Conservation (phyloP, 2,888 invertebrate species). For the Drosophila maculinotata region DNA sequence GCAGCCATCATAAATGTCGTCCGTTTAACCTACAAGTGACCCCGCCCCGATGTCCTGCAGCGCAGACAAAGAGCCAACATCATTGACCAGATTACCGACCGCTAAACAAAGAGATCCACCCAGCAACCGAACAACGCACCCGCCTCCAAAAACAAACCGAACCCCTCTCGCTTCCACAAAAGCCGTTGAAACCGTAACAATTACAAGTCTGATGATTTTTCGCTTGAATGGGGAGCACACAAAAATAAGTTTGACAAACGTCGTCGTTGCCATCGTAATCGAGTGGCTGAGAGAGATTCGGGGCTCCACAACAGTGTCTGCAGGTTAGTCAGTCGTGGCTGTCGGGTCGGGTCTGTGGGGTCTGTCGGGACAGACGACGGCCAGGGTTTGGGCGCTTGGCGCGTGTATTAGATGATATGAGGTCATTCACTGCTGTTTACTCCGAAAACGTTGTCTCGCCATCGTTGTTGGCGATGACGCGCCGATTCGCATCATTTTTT, state of each 20-base stretch:
- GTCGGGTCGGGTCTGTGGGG: neutral
- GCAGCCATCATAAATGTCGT: constrained; percentile 52
- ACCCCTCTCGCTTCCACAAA: neutral
- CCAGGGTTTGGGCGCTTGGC: constrained; percentile 77
- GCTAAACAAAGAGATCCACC: constrained; percentile 47
- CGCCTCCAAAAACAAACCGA: constrained; percentile 8
- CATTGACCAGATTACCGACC: constrained; percentile 57
- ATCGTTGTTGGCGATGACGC: constrained; percentile 62
- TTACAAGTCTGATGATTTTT: constrained; percentile 61
- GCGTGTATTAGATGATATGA: constrained; percentile 83
- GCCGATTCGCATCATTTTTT: constrained; percentile 54
- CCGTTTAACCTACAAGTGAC: constrained; percentile 73
- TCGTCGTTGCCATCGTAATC: constrained; percentile 69
- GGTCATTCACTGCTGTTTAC: constrained; percentile 84
- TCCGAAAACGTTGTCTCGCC: constrained; percentile 81
- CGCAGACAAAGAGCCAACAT: constrained; percentile 55
- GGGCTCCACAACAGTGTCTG: constrained; percentile 60
- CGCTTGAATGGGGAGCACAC: constrained; percentile 44
- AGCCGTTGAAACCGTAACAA: constrained; percentile 66
- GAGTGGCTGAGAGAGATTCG: constrained; percentile 29
- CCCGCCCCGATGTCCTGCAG: constrained; percentile 27
- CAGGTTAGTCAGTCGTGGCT: constrained; percentile 61
- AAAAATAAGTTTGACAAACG: constrained; percentile 66
- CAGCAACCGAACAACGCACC: constrained; percentile 21
- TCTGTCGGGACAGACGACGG: neutral